A percentile compares a stretch with the other conserved stretches of the same genome.
These are phyloP conservation scores for Platichthys flesus DNA, from an alignment of 2,113 vertebrate genomes.

Conservation along the genomic window DNA sequence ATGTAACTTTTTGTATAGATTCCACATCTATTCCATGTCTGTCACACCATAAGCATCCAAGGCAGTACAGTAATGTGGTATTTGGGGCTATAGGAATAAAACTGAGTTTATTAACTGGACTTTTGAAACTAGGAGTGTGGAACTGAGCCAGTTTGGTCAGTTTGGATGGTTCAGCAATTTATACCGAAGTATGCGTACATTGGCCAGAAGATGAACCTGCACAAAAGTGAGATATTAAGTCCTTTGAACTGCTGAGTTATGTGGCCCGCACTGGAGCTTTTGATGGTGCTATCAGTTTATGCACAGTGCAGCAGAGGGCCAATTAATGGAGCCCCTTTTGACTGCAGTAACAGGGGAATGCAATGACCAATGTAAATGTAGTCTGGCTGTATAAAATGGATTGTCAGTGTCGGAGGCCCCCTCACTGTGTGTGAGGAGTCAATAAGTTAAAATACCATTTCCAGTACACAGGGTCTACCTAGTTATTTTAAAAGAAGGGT, in stretches of 20 bases:
- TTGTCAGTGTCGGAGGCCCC: not conserved
- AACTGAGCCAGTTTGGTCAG: not conserved
- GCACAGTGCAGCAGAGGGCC: conserved; percentile 38
- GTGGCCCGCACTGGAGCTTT: not conserved
- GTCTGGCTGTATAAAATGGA: not conserved
- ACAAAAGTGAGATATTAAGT: not conserved
- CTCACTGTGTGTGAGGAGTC: conserved; percentile 1
- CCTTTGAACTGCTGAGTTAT: conserved; percentile 22
- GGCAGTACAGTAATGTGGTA: not conserved
- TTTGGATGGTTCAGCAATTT: not conserved
- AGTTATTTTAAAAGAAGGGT: conserved; percentile 1
- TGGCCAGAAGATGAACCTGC: not conserved
- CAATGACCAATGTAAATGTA: conserved; percentile 24
- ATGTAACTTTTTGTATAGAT: too few species aligned
- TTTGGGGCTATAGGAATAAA: not conserved
- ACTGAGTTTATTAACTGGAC: not conserved
- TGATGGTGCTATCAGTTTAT: conserved; percentile 19
- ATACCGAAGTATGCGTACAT: not conserved
- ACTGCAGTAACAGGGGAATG: conserved; percentile 17
- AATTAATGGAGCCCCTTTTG: conserved; percentile 45
- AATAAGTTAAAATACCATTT: conserved; percentile 19
- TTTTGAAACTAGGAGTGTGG: not conserved
- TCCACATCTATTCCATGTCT: too few species aligned
- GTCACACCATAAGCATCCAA: not conserved
- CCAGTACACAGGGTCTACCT: not conserved